Base-by-base conservation (phyloP, 2,797 vertebrate genomes). In the Pyrocephalus nanus region DNA sequence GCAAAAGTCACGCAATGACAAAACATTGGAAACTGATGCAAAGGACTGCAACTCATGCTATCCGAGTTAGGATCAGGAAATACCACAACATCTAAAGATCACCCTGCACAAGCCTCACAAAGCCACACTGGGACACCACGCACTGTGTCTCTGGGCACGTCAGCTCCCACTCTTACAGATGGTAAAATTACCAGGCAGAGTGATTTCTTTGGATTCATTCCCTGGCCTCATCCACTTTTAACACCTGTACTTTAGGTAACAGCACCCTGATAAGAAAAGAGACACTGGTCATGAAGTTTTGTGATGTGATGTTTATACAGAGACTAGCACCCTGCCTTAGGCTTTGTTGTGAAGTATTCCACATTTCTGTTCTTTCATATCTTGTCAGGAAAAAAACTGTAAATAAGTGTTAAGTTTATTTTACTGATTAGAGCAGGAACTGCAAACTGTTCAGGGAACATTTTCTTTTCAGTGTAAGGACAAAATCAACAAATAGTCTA, bases 161-260 rank as follows among this genome's bases (percentile, higher is more conserved):
- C 85, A 95, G 90, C 80, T 90, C 88, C 85, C 86, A 40, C 88
- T 88, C 93, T 55, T 40, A 84, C 66, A 87, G 80, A 40, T 76
- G 77, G 51, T 11, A 91, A 64, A 89, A 88, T 96, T 87, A 96
- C 86, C 91, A 95, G 61, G 45, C 89, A 91, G 78, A 96, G 22
- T 58, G 78, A 82, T 94, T 96, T 86, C 93, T 94, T 77, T 94
- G 86, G 65, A 86, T 80, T 92, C 85, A 92, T 91, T 93, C 84
- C 94, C 92, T 97, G 95, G 86, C 72, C 92, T 90, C 91, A 94
- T 96, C 92, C 92, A 92, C 93, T 97, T 90, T 95, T 91, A 97
- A 93, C 65, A 90, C n/a, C 48, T 92, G 86, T 51, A 72, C n/a
- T 83, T 93, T 95, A 92, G 69, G 89, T 88, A 93, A 93, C 92